These are phyloP conservation scores for Leuciscus waleckii DNA, from an alignment of 2,797 vertebrate species.

Conservation along the genomic window DNA sequence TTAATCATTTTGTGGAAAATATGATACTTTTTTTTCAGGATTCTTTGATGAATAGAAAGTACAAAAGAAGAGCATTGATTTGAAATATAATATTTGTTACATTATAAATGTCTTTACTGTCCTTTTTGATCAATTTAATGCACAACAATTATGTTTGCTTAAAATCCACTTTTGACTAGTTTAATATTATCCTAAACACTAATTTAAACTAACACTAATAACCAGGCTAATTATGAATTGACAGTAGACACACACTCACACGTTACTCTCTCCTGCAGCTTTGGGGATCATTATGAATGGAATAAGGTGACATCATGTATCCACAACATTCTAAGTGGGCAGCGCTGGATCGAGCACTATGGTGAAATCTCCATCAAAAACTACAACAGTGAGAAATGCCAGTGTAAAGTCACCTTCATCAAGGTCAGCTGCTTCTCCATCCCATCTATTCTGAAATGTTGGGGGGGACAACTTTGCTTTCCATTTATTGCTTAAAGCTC, in stretches of 20 bases:
- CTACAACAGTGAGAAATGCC: constrained; percentile 83
- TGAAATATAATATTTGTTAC: not conserved
- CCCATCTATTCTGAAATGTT: not conserved
- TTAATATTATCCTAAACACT: not conserved
- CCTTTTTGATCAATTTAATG: not conserved
- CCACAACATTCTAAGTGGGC: constrained; percentile 97
- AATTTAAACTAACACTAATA: not conserved
- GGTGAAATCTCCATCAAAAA: constrained; percentile 97
- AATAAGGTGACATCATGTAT: constrained; percentile 99
- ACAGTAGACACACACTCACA: not conserved
- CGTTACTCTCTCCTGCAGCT: constrained; percentile 72
- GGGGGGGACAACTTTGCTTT: no score
- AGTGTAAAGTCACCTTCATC: constrained; percentile 95
- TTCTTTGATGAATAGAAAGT: not conserved
- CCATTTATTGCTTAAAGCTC: no score
- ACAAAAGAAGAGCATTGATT: not conserved
- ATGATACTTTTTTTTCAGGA: not conserved
- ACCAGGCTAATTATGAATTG: not conserved
- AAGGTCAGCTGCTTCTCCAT: constrained; percentile 80
- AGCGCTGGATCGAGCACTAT: constrained; percentile 98
- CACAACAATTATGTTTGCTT: not conserved
- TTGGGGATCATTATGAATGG: constrained; percentile 95
- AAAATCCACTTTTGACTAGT: not conserved
- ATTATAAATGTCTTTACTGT: not conserved
- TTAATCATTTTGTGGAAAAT: not conserved